phyloP scores from a whole-genome alignment of 1,140 invertebrate species.

The Caerostris darwini region DNA sequence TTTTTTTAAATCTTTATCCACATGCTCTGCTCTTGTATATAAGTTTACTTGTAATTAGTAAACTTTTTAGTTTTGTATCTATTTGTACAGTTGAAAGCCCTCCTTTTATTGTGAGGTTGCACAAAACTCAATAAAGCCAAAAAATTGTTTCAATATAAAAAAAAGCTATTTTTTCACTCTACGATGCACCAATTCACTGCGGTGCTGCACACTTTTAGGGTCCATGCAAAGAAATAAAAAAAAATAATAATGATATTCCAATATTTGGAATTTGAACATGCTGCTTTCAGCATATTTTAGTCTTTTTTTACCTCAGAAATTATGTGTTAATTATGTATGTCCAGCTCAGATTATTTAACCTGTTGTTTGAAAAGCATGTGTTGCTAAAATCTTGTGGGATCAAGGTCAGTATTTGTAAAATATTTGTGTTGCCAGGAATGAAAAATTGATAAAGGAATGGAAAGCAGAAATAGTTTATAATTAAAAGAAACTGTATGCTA shows the following conservation, averaged over 20 bases:
- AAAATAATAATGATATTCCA: constrained; percentile 40
- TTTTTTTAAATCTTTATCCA: not conserved
- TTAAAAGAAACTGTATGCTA: not conserved
- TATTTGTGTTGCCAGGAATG: not conserved
- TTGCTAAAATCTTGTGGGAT: constrained; percentile 17
- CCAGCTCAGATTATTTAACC: constrained; percentile 63
- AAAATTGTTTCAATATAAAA: constrained; percentile 18
- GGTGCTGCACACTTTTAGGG: constrained; percentile 71
- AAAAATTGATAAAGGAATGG: not conserved
- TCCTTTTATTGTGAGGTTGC: constrained; percentile 28
- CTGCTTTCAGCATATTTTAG: constrained; percentile 57
- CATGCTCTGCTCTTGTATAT: constrained; percentile 48
- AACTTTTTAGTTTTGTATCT: constrained; percentile 67
- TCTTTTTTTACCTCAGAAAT: constrained; percentile 68
- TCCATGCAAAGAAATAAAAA: constrained; percentile 54
- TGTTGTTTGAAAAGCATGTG: not conserved
- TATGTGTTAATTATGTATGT: not conserved
- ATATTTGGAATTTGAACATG: constrained; percentile 22
- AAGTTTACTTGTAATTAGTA: constrained; percentile 49
- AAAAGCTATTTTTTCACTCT: constrained; percentile 63
- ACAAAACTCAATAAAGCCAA: constrained; percentile 60
- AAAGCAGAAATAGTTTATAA: not conserved
- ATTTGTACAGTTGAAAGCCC: constrained; percentile 52
- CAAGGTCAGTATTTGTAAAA: constrained; percentile 55
- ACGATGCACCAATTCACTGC: constrained; percentile 1